These are phyloP conservation scores for Mimas tiliae DNA, from an alignment of 2,888 invertebrate genomes.

Conservation along the genomic window DNA sequence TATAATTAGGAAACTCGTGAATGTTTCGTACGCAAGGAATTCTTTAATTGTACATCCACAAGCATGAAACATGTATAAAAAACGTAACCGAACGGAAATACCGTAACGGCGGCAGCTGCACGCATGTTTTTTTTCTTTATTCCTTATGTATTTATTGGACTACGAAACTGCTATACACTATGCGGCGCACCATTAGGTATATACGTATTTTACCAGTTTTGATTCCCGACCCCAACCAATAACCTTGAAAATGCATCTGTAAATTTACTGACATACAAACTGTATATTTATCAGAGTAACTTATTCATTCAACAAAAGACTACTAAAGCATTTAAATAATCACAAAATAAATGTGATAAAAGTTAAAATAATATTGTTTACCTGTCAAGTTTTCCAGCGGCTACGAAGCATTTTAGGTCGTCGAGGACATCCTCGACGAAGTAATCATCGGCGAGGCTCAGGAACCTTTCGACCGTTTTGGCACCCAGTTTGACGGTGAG, in stretches of 20 bases:
- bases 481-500: conserved; percentile 81
- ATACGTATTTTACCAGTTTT: conserved; percentile 55
- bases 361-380: conserved; percentile 69
- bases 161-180: conserved; percentile 38
- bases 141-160: conserved; percentile 47
- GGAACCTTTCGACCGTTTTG: conserved; percentile 80
- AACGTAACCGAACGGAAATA: conserved; percentile 16
- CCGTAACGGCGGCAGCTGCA: conserved; percentile 30
- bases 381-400: conserved; percentile 79
- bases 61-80: conserved; percentile 6
- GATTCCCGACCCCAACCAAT: conserved; percentile 55
- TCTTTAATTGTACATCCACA: neutral
- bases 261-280: neutral
- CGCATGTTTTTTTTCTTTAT: conserved; percentile 39
- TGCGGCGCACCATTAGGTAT: conserved; percentile 59
- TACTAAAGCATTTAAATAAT: neutral
- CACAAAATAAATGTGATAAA: conserved; percentile 37
- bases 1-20: conserved; percentile 9
- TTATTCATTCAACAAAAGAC: neutral
- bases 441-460: conserved; percentile 77
- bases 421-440: conserved; percentile 81
- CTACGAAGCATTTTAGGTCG: conserved; percentile 79
- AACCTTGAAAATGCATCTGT: conserved; percentile 68
- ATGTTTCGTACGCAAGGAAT: neutral
- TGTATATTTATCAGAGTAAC: neutral